Conservation (phyloP, 2,113 vertebrate species). For the Caracal caracal region DNA sequence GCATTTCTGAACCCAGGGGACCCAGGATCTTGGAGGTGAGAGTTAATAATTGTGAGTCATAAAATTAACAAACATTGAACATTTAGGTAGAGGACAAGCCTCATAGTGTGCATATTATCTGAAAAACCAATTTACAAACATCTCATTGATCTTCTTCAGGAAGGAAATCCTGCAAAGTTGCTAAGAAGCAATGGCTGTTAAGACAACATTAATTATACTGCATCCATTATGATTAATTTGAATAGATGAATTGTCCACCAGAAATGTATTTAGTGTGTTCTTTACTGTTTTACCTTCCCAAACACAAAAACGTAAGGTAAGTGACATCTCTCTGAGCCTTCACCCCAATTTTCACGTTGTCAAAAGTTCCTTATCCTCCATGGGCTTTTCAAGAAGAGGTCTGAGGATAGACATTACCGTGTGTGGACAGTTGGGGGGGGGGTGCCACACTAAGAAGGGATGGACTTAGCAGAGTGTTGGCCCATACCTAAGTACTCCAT, state of each 20-base stretch:
- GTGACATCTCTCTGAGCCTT: background rate
- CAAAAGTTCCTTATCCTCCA: background rate
- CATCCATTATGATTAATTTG: background rate
- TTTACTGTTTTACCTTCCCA: background rate
- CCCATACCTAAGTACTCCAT: background rate
- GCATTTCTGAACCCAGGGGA: background rate
- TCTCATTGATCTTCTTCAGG: background rate
- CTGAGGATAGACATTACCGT: background rate
- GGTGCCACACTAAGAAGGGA: background rate
- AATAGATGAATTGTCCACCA: background rate
- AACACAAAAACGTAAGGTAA: background rate
- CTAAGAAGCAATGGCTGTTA: background rate
- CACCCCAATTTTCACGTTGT: background rate
- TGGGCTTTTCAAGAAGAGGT: background rate
- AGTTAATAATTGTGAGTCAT: conserved; percentile 25
- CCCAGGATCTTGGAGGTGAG: background rate
- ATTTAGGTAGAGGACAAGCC: background rate
- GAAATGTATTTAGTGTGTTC: background rate
- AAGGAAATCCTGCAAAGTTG: background rate
- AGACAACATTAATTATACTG: conserved; percentile 7
- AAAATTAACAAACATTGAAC: background rate
- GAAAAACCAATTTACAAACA: conserved; percentile 4
- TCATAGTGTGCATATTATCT: background rate
- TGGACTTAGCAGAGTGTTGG: background rate
- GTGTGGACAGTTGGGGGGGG: background rate